Evolutionary conservation across 1,140 invertebrate genomes (phyloP).

Genomic region (Euschistus heros): DNA sequence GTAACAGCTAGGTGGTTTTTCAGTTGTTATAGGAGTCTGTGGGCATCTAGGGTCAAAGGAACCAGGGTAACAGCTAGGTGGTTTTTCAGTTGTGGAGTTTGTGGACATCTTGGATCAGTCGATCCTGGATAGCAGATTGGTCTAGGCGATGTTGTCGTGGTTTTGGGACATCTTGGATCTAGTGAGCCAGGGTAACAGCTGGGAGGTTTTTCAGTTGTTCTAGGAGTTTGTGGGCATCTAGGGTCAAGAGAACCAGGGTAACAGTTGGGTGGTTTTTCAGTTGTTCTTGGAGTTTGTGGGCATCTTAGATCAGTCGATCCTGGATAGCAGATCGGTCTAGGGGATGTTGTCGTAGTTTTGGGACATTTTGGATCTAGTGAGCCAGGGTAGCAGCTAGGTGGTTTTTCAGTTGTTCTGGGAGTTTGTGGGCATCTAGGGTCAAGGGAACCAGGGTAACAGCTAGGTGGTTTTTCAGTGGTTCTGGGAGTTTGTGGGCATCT

Average conservation of each 20-base stretch:
- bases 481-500: too few relatives aligned
- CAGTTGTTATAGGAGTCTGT: conserved; percentile 23
- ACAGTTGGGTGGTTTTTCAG: conserved; percentile 28
- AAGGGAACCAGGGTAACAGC: too few relatives aligned
- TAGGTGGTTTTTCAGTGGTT: too few relatives aligned
- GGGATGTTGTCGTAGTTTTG: too few relatives aligned
- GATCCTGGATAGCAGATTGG: conserved; percentile 32
- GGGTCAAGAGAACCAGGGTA: too few relatives aligned
- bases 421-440: too few relatives aligned
- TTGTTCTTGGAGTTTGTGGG: conserved; percentile 30
- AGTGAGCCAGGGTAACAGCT: conserved; percentile 32
- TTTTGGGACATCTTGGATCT: conserved; percentile 29
- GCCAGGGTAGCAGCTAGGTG: too few relatives aligned
- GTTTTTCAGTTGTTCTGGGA: too few relatives aligned
- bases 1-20: conserved; percentile 17
- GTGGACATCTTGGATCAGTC: conserved; percentile 38
- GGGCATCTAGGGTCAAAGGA: conserved; percentile 38
- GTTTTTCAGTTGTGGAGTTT: conserved; percentile 11
- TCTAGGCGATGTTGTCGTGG: background rate
- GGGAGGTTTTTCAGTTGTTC: conserved; percentile 28
- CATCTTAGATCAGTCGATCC: too few relatives aligned
- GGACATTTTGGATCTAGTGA: too few relatives aligned
- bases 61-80: conserved; percentile 34
- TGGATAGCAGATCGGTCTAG: too few relatives aligned
- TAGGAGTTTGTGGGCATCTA: conserved; percentile 29